These are phyloP conservation scores for Rhizomys pruinosus DNA, from an alignment of 2,113 vertebrate species.

Conservation along the genomic window DNA sequence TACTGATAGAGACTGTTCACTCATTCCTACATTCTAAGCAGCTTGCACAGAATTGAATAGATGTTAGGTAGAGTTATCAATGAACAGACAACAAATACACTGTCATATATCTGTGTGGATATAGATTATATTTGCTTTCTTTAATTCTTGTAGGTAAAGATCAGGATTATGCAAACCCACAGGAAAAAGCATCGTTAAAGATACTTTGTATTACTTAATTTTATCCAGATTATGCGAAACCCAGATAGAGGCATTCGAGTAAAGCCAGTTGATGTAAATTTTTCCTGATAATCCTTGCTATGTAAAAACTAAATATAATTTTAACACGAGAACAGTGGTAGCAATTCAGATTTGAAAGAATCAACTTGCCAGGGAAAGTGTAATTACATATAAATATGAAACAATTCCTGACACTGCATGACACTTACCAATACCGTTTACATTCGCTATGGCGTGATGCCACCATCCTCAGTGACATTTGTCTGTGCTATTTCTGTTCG, in stretches of 20 bases:
- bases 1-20: background rate
- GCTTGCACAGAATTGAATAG: background rate
- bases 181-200: background rate
- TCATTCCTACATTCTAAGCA: background rate
- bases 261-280: constrained; percentile 43
- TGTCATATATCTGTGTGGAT: background rate
- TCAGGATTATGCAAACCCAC: constrained; percentile 7
- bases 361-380: background rate
- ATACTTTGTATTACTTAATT: constrained; percentile 6
- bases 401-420: background rate
- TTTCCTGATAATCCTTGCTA: constrained; percentile 50
- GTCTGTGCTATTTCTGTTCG: background rate
- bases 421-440: background rate
- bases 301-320: constrained; percentile 45
- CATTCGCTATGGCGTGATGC: background rate
- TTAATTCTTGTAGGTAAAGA: background rate
- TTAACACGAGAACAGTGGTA: constrained; percentile 4
- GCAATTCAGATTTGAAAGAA: constrained; percentile 43
- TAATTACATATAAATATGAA: constrained; percentile 9
- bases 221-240: constrained; percentile 33
- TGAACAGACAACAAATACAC: background rate
- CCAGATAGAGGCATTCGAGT: background rate
- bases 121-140: background rate
- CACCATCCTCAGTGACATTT: constrained; percentile 14
- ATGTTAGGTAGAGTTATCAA: background rate